Conservation (phyloP, 2,797 vertebrate species). For the Gobio occitaniae region DNA sequence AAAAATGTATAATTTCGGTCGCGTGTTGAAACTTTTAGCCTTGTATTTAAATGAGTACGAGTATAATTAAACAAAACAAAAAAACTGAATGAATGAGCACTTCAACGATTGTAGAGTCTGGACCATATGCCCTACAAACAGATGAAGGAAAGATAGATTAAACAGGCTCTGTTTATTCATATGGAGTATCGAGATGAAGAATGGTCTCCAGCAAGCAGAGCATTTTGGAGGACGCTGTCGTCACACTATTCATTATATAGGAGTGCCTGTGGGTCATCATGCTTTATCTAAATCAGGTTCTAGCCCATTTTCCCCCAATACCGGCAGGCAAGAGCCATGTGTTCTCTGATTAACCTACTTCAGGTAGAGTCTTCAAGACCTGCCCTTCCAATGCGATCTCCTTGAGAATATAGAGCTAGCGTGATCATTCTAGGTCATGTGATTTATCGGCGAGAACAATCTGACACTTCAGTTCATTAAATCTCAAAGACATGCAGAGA, state of each 20-base stretch:
- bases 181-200: constrained; percentile 78
- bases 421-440: constrained; percentile 55
- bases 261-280: constrained; percentile 75
- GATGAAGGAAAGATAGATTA: constrained; percentile 74
- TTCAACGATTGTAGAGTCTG: constrained; percentile 36
- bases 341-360: constrained; percentile 71
- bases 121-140: constrained; percentile 64
- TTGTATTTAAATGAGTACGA: constrained; percentile 21
- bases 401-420: constrained; percentile 53
- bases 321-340: constrained; percentile 64
- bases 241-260: constrained; percentile 74
- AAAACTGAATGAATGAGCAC: constrained; percentile 26
- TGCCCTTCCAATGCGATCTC: constrained; percentile 56
- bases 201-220: constrained; percentile 65
- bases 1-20: not conserved
- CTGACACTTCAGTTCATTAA: constrained; percentile 21
- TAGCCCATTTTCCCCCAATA: constrained; percentile 68
- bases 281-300: constrained; percentile 77
- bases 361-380: constrained; percentile 63
- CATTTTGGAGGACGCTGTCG: constrained; percentile 68
- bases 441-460: constrained; percentile 25
- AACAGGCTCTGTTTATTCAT: constrained; percentile 79
- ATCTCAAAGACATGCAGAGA: not conserved
- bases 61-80: constrained; percentile 19
- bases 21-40: not conserved